phyloP scores from a whole-genome alignment of 2,888 invertebrate genomes.

The Polylopha cassiicola region DNA sequence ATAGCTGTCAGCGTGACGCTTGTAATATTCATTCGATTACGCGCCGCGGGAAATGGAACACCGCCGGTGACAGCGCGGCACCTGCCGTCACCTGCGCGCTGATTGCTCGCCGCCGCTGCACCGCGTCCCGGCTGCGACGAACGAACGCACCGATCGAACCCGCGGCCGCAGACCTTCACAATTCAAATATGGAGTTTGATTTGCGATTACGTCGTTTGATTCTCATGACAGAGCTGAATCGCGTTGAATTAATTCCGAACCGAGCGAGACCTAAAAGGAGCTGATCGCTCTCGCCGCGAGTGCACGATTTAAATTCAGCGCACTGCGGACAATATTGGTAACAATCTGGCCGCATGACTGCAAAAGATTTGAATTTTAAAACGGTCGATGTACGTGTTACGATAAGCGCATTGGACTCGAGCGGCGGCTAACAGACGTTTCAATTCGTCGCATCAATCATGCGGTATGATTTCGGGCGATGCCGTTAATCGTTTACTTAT shows the following conservation, averaged over 20 bases:
- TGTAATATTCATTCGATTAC: constrained; percentile 76
- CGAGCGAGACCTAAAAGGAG: constrained; percentile 37
- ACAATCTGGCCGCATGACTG: constrained; percentile 50
- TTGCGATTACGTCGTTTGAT: constrained; percentile 43
- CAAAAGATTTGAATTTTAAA: constrained; percentile 60
- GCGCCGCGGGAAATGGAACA: constrained; percentile 64
- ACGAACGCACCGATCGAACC: constrained; percentile 46
- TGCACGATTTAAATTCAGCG: constrained; percentile 57
- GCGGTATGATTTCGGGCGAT: constrained; percentile 28
- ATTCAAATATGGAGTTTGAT: constrained; percentile 57
- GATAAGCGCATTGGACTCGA: constrained; percentile 37
- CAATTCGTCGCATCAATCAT: constrained; percentile 14
- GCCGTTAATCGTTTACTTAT: constrained; percentile 36
- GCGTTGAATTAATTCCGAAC: constrained; percentile 46
- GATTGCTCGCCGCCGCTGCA: constrained; percentile 37
- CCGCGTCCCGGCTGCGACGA: constrained; percentile 42
- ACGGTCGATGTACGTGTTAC: constrained; percentile 33
- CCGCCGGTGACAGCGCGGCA: constrained; percentile 60
- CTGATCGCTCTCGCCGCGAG: constrained; percentile 25
- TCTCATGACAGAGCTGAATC: constrained; percentile 43
- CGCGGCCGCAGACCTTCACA: constrained; percentile 52
- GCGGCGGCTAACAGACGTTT: constrained; percentile 41
- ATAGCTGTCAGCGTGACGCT: constrained; percentile 63
- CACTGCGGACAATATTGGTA: constrained; percentile 55
- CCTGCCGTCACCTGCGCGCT: constrained; percentile 47